Conservation (phyloP, 2,113 vertebrate species). For the Ia io region DNA sequence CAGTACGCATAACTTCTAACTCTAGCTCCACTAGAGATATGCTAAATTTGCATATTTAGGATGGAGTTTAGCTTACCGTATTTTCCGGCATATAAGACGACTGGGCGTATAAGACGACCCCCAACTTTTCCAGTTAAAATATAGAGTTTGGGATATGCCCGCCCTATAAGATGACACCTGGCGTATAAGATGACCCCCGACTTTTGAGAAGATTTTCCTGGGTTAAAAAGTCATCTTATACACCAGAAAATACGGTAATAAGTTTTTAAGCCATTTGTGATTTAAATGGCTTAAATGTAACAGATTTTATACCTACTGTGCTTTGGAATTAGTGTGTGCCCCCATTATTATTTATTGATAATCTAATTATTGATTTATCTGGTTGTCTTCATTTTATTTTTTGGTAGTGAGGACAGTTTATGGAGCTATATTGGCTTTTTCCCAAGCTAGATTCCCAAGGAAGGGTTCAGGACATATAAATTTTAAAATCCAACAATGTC, state of each 20-base stretch:
- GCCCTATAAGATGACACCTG: no score
- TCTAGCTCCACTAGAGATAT: neutral
- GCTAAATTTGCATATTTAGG: neutral
- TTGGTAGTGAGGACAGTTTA: neutral
- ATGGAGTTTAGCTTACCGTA: neutral
- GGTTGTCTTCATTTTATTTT: neutral
- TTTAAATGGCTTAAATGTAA: neutral
- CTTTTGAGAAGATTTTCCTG: no score
- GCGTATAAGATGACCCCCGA: no score
- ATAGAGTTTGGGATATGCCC: no score
- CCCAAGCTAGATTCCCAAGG: neutral
- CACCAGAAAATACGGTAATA: no score
- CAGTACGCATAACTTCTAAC: neutral
- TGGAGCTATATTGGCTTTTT: neutral
- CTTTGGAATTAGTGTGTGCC: neutral
- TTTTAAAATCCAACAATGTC: neutral
- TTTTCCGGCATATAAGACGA: no score
- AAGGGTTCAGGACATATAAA: neutral
- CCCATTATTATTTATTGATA: neutral
- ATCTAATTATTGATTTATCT: neutral
- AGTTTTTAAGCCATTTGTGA: neutral
- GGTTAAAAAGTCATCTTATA: no score
- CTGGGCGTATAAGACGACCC: no score
- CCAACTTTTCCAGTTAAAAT: no score
- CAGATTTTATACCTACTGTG: neutral